Evolutionary conservation across 2,888 invertebrate species (phyloP).

Genomic region (Erebia aethiops): DNA sequence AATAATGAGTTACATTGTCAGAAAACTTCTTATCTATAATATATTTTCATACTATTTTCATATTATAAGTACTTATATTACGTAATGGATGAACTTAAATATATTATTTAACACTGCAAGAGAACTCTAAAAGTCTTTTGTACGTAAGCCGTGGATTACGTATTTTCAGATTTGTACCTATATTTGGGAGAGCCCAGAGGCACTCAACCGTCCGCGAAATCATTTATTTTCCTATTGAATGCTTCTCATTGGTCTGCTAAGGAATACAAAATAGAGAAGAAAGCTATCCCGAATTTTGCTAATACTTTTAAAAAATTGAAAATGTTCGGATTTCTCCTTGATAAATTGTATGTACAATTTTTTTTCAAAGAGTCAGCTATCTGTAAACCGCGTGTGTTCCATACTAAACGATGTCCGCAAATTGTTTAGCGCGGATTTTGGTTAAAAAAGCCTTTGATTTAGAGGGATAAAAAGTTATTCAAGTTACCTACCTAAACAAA

Average conservation of each 20-base stretch:
- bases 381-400: not conserved
- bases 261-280: constrained; percentile 36
- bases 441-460: too few species aligned
- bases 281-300: constrained; percentile 22
- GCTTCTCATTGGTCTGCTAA: constrained; percentile 34
- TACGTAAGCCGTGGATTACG: constrained; percentile 24
- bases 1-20: constrained; percentile 15
- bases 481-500: too few species aligned
- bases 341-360: constrained; percentile 24
- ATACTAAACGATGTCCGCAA: not conserved
- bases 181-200: constrained; percentile 27
- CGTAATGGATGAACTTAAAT: constrained; percentile 2
- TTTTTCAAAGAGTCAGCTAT: constrained; percentile 3
- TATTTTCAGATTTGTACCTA: constrained; percentile 30
- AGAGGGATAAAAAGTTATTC: too few species aligned
- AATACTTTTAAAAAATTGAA: constrained; percentile 29
- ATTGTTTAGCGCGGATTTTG: too few species aligned
- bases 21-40: constrained; percentile 13
- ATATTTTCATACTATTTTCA: constrained; percentile 17
- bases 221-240: constrained; percentile 41
- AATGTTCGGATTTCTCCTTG: constrained; percentile 23
- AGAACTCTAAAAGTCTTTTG: constrained; percentile 8
- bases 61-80: not conserved
- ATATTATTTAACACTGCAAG: not conserved
- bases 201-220: constrained; percentile 36